Evolutionary conservation across 2,888 invertebrate genomes (phyloP), one percentile per base, ranked within the genome.

Genomic region (Drosophila nr. perissopoda): DNA sequence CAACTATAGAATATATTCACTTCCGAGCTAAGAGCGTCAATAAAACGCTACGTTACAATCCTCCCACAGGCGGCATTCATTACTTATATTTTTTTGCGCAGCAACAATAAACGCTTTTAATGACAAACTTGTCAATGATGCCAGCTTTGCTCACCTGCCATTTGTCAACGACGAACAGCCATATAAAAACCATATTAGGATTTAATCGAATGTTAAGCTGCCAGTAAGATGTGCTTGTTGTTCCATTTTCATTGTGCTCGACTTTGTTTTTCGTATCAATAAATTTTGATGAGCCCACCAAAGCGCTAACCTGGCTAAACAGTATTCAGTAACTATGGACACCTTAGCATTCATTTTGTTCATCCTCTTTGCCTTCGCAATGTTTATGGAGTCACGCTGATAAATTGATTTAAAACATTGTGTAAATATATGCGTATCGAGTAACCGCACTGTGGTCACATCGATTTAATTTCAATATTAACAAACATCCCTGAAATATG

Each of bases 321-420:
- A 8, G 2, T 21, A 33, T 16, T 57, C 27, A 38, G 36, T 42
- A 71, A 63, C 71, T 70, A 58, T 53, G 48, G 53, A 53, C 25
- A 49, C 16, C 52, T 31, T 16, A 8, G 18, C 56, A 34, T 34
- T n/a, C 25, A 11, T 54, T 42, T 2, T 21, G 16, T 13, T 11
- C 29, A 36, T 31, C 13, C 58, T 21, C 51, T 25, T 13, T 21
- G 21, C 18, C 25, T 21, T 38, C 6, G 33, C 27, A 4, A 7
- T 4, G 52, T 34, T 70, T 48, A 67, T 52, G 58, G 40, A 67
- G 74, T 56, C 74, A 73, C 76, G 76, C 75, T 79, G 86, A 86
- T 86, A 84, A 90, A 89, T 85, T 88, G 85, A 83, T 85, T 90
- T 81, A 79, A 83, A 81, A 72, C 71, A 76, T 81, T 80, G 82